phyloP scores from a whole-genome alignment of 2,888 invertebrate species.

The Dicyrtoma fusca region DNA sequence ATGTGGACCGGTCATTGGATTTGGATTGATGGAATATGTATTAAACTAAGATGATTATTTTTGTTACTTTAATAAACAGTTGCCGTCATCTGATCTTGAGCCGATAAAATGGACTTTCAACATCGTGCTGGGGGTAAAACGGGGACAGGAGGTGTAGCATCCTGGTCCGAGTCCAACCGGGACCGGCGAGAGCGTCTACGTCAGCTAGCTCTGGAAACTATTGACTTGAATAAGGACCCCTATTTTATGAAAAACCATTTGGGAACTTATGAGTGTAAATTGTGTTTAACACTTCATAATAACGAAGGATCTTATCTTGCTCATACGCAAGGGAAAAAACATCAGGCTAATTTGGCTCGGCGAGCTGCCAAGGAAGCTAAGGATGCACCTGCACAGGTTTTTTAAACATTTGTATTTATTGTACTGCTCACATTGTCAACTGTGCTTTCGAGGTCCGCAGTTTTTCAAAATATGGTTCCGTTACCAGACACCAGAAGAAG shows the following conservation, averaged over 20 bases:
- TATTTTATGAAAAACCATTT: constrained; percentile 99
- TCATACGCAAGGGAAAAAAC: constrained; percentile 99
- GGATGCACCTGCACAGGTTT: constrained; percentile 80
- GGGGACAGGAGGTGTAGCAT: constrained; percentile 98
- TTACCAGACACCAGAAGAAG: too few relatives aligned
- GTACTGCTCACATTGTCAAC: too few relatives aligned
- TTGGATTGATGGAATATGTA: too few relatives aligned
- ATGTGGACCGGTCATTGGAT: too few relatives aligned
- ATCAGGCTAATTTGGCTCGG: constrained; percentile 97
- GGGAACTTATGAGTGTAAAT: constrained; percentile 96
- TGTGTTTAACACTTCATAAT: constrained; percentile 97
- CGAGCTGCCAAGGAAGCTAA: constrained; percentile 98
- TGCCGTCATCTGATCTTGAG: background rate
- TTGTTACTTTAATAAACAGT: too few relatives aligned
- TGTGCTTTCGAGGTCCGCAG: too few relatives aligned
- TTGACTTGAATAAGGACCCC: constrained; percentile 98
- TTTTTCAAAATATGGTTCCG: too few relatives aligned
- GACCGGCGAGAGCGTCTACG: constrained; percentile 94
- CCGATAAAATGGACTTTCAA: constrained; percentile 91
- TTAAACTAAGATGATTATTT: too few relatives aligned
- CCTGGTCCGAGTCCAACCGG: constrained; percentile 97
- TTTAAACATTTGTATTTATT: too few relatives aligned
- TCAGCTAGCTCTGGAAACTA: constrained; percentile 96
- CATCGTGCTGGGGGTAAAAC: constrained; percentile 98
- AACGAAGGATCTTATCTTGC: constrained; percentile 99